Evolutionary conservation across 2,797 vertebrate species (phyloP), one percentile per base, ranked within the genome.

Genomic region (Euthynnus affinis): DNA sequence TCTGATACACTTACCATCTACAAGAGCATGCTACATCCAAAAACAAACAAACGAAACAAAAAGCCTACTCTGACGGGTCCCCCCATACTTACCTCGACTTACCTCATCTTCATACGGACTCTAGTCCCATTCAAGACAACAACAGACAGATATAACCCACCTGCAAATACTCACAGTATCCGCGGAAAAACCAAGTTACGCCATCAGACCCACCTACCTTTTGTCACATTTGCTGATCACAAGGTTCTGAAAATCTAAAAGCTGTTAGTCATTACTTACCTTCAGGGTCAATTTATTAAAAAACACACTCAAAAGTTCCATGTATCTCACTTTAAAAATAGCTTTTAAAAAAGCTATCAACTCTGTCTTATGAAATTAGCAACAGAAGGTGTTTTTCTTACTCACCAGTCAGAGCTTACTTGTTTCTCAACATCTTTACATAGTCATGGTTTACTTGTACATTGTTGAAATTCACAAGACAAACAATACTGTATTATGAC

Each of bases 401-500:
- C 95, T 96, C 96, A 96, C 96, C 96, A 95, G 92, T 92, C 92
- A 95, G 94, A 93, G 95, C 93, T 95, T 96, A 95, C 95, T 95
- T 95, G 94, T 96, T 95, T 95, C 95, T 95, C 95, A 96, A 96
- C 95, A 96, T 95, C 96, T 95, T 96, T 95, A 93, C 93, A 95
- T 88, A 94, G 94, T 95, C 94, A 95, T 93, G 95, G 95, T 95
- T 93, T 96, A 96, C 95, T 94, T 95, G 95, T 95, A 95, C 95
- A 94, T 92, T 94, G 93, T 95, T 92, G 89, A 90, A 93, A 89
- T 90, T 89, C 93, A 94, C 92, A 93, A 92, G 91, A 94, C 93
- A 94, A 94, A 94, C 92, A 94, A 77, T 92, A 93, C 84, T 92
- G 89, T 90, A 42, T 87, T 83, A 93, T 92, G 91, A 93, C 92